Evolutionary conservation across 2,888 invertebrate species (phyloP), one percentile per base, ranked within the genome.

Genomic region (Ennomos erosarius): DNA sequence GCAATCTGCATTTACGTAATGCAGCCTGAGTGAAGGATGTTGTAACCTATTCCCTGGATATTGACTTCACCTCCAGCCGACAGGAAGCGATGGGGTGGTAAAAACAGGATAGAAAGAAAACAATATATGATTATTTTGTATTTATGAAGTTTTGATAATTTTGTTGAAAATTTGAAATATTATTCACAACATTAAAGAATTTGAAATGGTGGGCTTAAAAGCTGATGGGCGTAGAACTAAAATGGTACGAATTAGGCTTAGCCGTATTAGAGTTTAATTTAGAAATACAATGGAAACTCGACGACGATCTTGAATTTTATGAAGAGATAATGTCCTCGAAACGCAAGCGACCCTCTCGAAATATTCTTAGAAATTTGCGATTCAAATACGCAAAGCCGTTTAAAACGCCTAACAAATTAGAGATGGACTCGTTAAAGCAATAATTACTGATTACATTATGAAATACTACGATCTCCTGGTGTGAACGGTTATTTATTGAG

Each of bases 331-430:
- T 90, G 87, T 85, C 88, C 87, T 90, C 85, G 76, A 85, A 88
- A 86, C 86, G 88, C 84, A 81, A 83, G 85, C 85, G 84, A 86
- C 90, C 89, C 90, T 90, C 88, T 82, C 84, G 85, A 89, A 91
- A 90, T 91, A 90, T 91, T 91, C 88, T 88, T 83, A 90, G 90
- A 88, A 91, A 92, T 92, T 92, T 92, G 91, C 85, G 90, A 91
- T 91, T 92, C 91, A 92, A 92, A 92, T 92, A 85, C 87, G 88
- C 79, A 88, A 90, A 91, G 91, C 90, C 91, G 90, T 91, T 90
- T 91, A 87, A 89, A 90, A 91, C 90, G 90, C 89, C 91, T 91
- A 88, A 91, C 91, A 91, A 92, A 92, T 92, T 91, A 90, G 89
- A 90, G 87, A 85, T 88, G 82, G 88, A 85, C 90, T 90, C 89